Base-by-base conservation (phyloP, 2,888 invertebrate genomes). In the Atethmia centrago region DNA sequence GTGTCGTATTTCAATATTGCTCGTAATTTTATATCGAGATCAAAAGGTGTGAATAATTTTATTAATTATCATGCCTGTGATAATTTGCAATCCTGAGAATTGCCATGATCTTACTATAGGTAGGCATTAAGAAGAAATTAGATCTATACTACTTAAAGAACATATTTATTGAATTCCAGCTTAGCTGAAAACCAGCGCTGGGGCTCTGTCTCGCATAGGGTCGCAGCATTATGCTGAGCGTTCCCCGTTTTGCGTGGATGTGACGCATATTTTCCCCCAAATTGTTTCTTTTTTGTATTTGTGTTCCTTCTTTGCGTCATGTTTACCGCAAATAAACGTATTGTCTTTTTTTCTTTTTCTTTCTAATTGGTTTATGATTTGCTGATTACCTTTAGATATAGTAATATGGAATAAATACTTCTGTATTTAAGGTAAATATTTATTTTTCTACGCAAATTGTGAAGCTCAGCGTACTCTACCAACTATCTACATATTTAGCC, bases 1-100 rank as follows among this genome's bases (percentile, higher is more conserved):
- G 1, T 49, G 61, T 71, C 47, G 45, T 83, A 73, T 74, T 74
- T 55, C 63, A 56, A 55, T 71, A 83, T 67, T 71, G 70, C 72
- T 80, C 62, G 49, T 84, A 74, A 77, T 80, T 73, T 67, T 42
- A 63, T 59, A 56, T 67, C n/a, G 19, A 70, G 36, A 64, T 58
- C 28, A 59, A 21, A 31, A 56, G 53, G 47, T 14, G 25, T 61
- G 70, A 59, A 31, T 49, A n/a, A n/a, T n/a, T n/a, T n/a, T n/a
- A n/a, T n/a, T n/a, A n/a, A n/a, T n/a, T n/a, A n/a, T 55, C 55
- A n/a, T 36, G 10, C 14, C 19, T 49, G 42, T 55, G 36, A 65
- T 70, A 66, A 67, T 67, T 66, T 19, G 58, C 45, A 12, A 51
- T 67, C 16, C 47, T 42, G 31, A 64, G 59, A 79, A 73, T 64